Conservation (phyloP, 2,113 vertebrate species). For the Natator depressus region DNA sequence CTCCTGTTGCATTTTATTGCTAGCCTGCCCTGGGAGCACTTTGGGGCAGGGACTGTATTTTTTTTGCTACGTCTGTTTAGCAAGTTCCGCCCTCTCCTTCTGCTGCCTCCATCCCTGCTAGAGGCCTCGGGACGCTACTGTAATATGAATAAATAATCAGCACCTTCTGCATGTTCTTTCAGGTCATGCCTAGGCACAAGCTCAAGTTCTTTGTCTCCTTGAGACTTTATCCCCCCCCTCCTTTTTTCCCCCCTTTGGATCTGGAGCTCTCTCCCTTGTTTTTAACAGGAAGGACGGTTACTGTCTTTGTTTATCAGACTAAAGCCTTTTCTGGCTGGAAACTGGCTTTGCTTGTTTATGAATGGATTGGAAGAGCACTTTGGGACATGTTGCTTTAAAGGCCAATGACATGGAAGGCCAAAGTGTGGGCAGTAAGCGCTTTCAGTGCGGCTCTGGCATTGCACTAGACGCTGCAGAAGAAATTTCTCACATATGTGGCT, state of each 20-base stretch:
- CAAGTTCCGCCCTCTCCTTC: not conserved
- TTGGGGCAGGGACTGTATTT: not conserved
- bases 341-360: not conserved
- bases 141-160: not conserved
- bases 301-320: not conserved
- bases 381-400: not conserved
- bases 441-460: not conserved
- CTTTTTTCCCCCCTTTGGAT: not conserved
- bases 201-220: not conserved
- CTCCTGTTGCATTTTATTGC: not conserved
- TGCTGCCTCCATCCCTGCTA: not conserved
- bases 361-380: not conserved
- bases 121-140: not conserved
- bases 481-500: fast-evolving
- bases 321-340: not conserved
- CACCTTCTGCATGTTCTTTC: not conserved
- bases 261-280: not conserved
- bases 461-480: not conserved
- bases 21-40: not conserved
- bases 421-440: not conserved
- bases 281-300: not conserved
- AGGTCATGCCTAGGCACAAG: not conserved
- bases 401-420: not conserved
- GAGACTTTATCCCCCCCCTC: not conserved
- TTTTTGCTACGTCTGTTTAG: not conserved